A percentile compares a stretch with the other conserved stretches of the same genome.
Evolutionary conservation across 2,888 invertebrate genomes (phyloP).

Genomic region (Aspidiotus destructor): DNA sequence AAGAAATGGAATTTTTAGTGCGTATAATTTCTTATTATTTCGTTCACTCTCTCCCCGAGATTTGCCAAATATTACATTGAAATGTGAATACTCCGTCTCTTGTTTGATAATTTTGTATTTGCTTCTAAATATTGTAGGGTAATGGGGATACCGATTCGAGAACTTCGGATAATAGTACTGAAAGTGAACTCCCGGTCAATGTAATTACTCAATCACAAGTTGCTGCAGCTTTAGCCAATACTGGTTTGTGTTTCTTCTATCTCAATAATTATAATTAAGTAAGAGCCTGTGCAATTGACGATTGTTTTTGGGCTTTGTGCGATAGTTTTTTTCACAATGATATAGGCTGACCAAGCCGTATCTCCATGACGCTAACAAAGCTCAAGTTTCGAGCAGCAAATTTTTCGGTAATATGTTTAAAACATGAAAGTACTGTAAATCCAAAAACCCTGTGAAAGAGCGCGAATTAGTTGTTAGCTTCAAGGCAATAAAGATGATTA

Average conservation of each 20-base stretch:
- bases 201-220: constrained; percentile 33
- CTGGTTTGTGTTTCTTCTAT: constrained; percentile 9
- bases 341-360: no score
- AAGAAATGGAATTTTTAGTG: constrained; percentile 31
- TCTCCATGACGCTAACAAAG: no score
- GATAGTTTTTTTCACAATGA: no score
- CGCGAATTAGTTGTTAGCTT: no score
- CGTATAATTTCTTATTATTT: constrained; percentile 3
- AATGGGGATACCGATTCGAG: constrained; percentile 6
- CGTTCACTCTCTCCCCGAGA: background rate
- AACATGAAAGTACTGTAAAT: no score
- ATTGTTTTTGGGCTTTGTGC: no score
- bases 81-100: background rate
- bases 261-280: background rate
- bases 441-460: no score
- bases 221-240: constrained; percentile 33
- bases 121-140: background rate
- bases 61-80: background rate
- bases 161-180: constrained; percentile 16
- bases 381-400: no score
- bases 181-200: constrained; percentile 21
- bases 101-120: background rate
- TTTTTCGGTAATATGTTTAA: no score
- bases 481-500: no score
- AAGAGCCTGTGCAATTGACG: background rate